Base-by-base conservation (phyloP, 2,113 vertebrate species). In the Peromyscus polionotus region DNA sequence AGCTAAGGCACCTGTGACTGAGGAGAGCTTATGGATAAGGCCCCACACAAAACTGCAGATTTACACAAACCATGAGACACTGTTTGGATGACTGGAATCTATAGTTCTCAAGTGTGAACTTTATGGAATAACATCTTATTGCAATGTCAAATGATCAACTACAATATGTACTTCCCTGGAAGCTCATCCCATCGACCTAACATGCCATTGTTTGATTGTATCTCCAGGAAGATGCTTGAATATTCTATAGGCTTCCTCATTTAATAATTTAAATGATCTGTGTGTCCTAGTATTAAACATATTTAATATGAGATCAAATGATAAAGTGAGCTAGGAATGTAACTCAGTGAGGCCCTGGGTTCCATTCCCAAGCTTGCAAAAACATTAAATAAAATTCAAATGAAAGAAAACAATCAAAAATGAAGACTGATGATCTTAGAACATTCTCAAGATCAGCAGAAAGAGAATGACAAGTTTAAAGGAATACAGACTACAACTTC, bases 131-230 rank as follows among this genome's bases (percentile, higher is more conserved):
- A 13, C 31, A 13, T 57, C 31, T 33, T 20, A 1, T 36, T 57
- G 3, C 17, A 36, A 5, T 67, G 9, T 28, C 16, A 48, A 48
- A 33, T 31, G 14, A 31, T 63, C 14, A 3, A 7, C 42, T 5
- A 85, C 59, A 45, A n/a, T 84, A n/a, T 17, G 24, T 28, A 39
- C 8, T 45, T 28, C 13, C 17, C 36, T 90, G 81, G 93, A 86
- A 1, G 0, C n/a, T 12, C 33, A 22, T 9, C 16, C 3, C 0
- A 3, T 0, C 54, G 75, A 26, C 5, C 13, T n/a, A n/a, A 42
- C 7, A 70, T 48, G 36, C 26, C 33, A 81, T 9, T 81, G 12
- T 26, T 83, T 8, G 61, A 2, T 72, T 16, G 22, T n/a, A 61
- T 0, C 22, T 48, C 13, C 22, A 89, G 72, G 1, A 93, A 67